phyloP scores from a whole-genome alignment of 2,888 invertebrate genomes.

The Strigamia maritima region DNA sequence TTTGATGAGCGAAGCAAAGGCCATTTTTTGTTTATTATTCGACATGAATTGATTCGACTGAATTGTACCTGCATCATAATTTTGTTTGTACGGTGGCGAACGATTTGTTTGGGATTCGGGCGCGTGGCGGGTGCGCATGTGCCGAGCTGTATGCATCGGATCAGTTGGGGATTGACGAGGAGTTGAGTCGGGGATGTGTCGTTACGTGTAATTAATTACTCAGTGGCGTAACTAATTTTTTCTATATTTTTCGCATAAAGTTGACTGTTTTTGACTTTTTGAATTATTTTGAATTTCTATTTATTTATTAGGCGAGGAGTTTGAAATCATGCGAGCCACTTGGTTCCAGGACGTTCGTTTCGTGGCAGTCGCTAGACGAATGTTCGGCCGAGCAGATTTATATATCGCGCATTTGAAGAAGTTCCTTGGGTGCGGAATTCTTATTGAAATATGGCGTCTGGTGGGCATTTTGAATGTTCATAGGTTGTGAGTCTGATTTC shows the following conservation, averaged over 20 bases:
- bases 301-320: constrained; percentile 60
- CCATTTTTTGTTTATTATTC: constrained; percentile 80
- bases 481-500: too few relatives aligned
- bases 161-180: constrained; percentile 75
- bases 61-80: constrained; percentile 81
- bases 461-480: neutral
- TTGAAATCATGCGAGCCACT: constrained; percentile 61
- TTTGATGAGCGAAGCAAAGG: too few relatives aligned
- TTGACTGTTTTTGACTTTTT: neutral
- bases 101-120: constrained; percentile 88
- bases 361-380: constrained; percentile 63
- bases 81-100: constrained; percentile 81
- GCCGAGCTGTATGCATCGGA: constrained; percentile 79
- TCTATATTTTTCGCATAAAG: neutral
- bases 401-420: constrained; percentile 62
- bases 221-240: too few relatives aligned
- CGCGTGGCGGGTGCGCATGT: constrained; percentile 69
- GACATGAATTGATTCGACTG: constrained; percentile 68
- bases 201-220: too few relatives aligned
- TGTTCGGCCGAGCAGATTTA: constrained; percentile 59
- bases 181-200: constrained; percentile 71
- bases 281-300: neutral
- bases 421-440: constrained; percentile 51
- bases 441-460: neutral
- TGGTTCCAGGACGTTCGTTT: constrained; percentile 67